Evolutionary conservation across 2,113 vertebrate species (phyloP), one percentile per base, ranked within the genome.

Genomic region (Dasyprocta punctata): DNA sequence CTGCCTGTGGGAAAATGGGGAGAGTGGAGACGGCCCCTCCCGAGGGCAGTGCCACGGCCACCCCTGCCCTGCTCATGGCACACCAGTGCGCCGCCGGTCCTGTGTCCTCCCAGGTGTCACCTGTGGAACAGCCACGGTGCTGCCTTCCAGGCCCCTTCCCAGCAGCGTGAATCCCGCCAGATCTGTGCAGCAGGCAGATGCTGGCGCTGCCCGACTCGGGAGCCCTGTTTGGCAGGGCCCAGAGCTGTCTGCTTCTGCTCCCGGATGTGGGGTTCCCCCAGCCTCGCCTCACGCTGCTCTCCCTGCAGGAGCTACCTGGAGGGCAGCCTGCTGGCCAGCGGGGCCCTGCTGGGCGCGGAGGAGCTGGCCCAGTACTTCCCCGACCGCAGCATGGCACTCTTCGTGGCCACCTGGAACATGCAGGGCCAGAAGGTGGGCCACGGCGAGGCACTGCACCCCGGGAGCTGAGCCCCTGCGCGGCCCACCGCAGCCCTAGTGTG

Each of bases 321-420:
- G 98, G 99, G 99, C 93, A 99, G 99, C 85, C 98, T 99, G 73
- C 97, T 99, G 98, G 99, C 99, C 1, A 99, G 94, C 0, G 99
- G 99, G 69, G 99, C 99, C 85, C 98, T 99, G 97, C 98, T 99
- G 63, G 99, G 99, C 58, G 99, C 99, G 0, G 99, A 99, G 36
- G 99, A 99, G 97, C 98, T 99, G 67, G 99, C 99, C 95, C 99
- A 99, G 0, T 99, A 99, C 97, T 99, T 99, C 95, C 99, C 99
- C 0, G 98, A 99, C 84, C 98, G 99, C 89, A 99, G 52, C n/a
- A 5, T 99, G 84, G 99, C 99, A 7, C 95, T 99, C 90, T 99
- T 99, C 67, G 97, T 99, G 78, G 99, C 99, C 97, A 99, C 99
- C 0, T 99, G 99, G 99, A 99, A 99, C 98, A 99, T 99, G 99